phyloP scores from a whole-genome alignment of 2,113 vertebrate genomes.

The Gymnocephalus cernua region DNA sequence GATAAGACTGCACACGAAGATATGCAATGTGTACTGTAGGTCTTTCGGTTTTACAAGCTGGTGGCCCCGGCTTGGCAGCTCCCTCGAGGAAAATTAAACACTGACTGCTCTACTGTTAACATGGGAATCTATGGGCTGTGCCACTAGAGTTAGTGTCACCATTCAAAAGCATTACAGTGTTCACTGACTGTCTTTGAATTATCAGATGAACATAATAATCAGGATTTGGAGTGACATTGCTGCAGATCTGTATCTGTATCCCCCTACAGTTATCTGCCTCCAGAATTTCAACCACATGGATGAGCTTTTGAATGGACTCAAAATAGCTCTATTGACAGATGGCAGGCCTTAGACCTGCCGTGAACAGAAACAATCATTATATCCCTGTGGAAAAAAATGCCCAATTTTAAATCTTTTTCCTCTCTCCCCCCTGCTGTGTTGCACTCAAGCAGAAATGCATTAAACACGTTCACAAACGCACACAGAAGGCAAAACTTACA shows the following conservation, averaged over 20 bases:
- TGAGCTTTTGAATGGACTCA: constrained; percentile 29
- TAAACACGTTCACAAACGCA: not conserved
- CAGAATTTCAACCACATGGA: constrained; percentile 49
- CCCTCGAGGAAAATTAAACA: constrained; percentile 74
- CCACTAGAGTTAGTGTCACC: constrained; percentile 23
- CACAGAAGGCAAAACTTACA: not conserved
- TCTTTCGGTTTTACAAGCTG: constrained; percentile 75
- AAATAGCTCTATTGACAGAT: constrained; percentile 72
- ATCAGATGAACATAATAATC: constrained; percentile 24
- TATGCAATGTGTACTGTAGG: constrained; percentile 42
- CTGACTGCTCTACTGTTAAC: constrained; percentile 64
- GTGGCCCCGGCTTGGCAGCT: constrained; percentile 47
- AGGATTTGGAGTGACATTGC: constrained; percentile 25
- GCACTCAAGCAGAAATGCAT: constrained; percentile 33
- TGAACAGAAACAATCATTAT: constrained; percentile 52
- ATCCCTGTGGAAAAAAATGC: constrained; percentile 46
- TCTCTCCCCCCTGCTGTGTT: constrained; percentile 39
- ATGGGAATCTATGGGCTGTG: constrained; percentile 54
- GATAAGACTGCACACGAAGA: constrained; percentile 58
- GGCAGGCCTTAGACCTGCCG: constrained; percentile 55
- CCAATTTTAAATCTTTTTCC: constrained; percentile 54
- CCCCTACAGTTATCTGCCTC: constrained; percentile 19
- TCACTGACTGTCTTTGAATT: constrained; percentile 19
- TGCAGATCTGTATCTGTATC: constrained; percentile 23
- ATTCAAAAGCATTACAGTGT: not conserved